Conservation (phyloP, 2,888 invertebrate species). For the Cephus pulcher region DNA sequence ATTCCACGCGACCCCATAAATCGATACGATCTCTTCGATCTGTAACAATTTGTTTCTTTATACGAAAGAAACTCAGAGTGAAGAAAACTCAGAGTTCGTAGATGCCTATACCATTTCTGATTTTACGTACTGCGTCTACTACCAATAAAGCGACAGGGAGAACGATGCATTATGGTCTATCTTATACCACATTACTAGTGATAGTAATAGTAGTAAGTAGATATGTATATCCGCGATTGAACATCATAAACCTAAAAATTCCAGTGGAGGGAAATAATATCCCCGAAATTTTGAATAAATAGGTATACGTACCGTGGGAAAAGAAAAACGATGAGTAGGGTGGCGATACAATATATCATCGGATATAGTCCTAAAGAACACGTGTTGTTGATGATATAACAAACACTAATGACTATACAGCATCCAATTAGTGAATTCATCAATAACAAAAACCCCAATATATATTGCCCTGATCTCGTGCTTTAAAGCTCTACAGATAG, state of each 20-base stretch:
- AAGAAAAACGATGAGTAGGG: neutral
- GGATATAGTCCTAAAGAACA: neutral
- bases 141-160: neutral
- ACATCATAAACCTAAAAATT: neutral
- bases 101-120: neutral
- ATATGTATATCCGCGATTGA: neutral
- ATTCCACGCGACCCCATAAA: no score
- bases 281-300: neutral
- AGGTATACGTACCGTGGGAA: neutral
- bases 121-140: neutral
- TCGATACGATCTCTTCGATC: no score
- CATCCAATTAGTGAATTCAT: neutral
- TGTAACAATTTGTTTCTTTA: no score
- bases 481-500: neutral
- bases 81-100: no score
- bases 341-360: neutral
- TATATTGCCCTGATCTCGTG: neutral
- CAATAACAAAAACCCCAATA: neutral
- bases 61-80: no score
- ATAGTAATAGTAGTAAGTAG: neutral
- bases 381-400: neutral
- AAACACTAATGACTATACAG: neutral
- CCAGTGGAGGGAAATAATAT: neutral
- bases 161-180: neutral
- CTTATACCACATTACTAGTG: neutral